These are phyloP conservation scores for Troides aeacus DNA, from an alignment of 2,888 invertebrate genomes.

Conservation along the genomic window DNA sequence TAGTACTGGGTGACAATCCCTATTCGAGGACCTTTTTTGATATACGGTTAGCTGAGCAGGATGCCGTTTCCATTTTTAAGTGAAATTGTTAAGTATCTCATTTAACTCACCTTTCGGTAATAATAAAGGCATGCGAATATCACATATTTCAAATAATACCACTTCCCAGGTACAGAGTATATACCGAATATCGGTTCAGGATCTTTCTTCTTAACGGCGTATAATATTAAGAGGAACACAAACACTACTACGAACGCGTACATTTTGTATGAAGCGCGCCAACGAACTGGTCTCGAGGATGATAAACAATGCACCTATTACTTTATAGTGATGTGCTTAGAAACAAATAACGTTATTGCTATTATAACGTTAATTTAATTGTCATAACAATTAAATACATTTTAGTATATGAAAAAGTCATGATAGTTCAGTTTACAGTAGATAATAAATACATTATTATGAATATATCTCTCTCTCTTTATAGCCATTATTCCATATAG, in stretches of 20 bases:
- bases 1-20: no score
- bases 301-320: slow-evolving; percentile 21
- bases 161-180: slow-evolving; percentile 82
- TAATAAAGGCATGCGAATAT: slow-evolving; percentile 76
- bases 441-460: no score
- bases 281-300: slow-evolving; percentile 26
- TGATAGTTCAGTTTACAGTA: no score
- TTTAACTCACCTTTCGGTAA: slow-evolving; percentile 73
- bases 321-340: slow-evolving; percentile 14
- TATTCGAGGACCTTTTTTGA: no score
- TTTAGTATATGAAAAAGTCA: no score
- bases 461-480: no score
- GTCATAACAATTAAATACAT: no score
- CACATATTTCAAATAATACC: slow-evolving; percentile 82
- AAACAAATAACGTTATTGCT: background rate
- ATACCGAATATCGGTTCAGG: slow-evolving; percentile 79
- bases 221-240: slow-evolving; percentile 47
- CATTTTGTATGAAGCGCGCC: slow-evolving; percentile 27
- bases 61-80: no score
- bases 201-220: slow-evolving; percentile 52
- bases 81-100: no score
- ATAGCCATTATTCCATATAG: no score
- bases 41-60: no score
- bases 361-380: background rate
- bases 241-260: slow-evolving; percentile 31